A percentile compares a stretch with the other conserved stretches of the same genome.
Evolutionary conservation across 2,888 invertebrate genomes (phyloP).

Genomic region (Coelinius sp.): DNA sequence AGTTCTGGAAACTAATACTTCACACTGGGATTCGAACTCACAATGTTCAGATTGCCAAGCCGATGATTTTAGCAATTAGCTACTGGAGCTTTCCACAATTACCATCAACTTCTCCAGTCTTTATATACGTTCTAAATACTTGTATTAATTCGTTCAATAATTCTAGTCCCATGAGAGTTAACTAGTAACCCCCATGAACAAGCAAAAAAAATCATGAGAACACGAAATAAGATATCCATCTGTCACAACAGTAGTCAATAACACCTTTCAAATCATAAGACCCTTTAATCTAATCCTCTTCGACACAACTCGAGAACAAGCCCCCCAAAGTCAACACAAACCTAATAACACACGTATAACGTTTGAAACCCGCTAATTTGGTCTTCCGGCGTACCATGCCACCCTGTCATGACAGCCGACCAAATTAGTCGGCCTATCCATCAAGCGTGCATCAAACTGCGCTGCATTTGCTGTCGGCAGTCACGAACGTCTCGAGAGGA

Average conservation of each 20-base stretch:
- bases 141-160: too few relatives aligned
- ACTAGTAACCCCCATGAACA: too few relatives aligned
- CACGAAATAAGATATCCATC: slow-evolving; percentile 21
- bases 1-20: too few relatives aligned
- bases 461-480: slow-evolving; percentile 27
- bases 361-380: slow-evolving; percentile 36
- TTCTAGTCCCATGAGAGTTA: too few relatives aligned
- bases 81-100: too few relatives aligned
- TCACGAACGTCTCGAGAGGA: not conserved
- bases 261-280: slow-evolving; percentile 31
- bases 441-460: slow-evolving; percentile 45
- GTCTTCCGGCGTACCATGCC: slow-evolving; percentile 32
- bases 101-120: too few relatives aligned
- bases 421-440: slow-evolving; percentile 60
- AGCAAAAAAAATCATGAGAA: not conserved
- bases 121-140: too few relatives aligned
- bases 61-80: too few relatives aligned
- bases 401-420: slow-evolving; percentile 42
- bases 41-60: too few relatives aligned
- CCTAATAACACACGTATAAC: slow-evolving; percentile 21
- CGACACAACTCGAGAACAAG: slow-evolving; percentile 24
- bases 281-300: slow-evolving; percentile 33
- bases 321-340: slow-evolving; percentile 17
- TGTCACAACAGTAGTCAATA: slow-evolving; percentile 30
- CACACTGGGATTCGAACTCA: too few relatives aligned